Evolutionary conservation across 2,797 vertebrate genomes (phyloP).

Genomic region (Eutrigla gurnardus): DNA sequence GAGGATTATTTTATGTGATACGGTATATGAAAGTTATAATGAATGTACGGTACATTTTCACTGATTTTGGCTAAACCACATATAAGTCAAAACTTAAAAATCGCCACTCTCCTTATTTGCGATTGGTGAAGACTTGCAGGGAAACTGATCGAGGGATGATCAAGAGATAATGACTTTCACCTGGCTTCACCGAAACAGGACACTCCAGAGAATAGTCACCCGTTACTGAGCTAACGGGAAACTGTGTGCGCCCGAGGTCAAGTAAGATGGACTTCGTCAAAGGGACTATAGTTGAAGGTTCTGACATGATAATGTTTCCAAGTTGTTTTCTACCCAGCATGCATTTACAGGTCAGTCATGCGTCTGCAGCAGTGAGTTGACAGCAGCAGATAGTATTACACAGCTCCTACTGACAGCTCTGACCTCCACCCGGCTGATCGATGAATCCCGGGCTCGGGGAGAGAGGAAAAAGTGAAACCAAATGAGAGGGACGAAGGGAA

Average conservation of each 20-base stretch:
- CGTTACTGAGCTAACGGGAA: slow-evolving; percentile 45
- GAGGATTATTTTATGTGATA: background rate
- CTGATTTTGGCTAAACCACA: slow-evolving; percentile 7
- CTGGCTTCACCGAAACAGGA: slow-evolving; percentile 20
- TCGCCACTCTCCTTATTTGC: slow-evolving; percentile 6
- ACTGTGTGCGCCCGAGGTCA: slow-evolving; percentile 41
- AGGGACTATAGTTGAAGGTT: slow-evolving; percentile 40
- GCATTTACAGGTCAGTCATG: slow-evolving; percentile 72
- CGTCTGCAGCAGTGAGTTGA: slow-evolving; percentile 66
- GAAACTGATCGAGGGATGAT: background rate
- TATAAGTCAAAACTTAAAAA: background rate
- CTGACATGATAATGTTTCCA: slow-evolving; percentile 55
- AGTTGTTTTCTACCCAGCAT: slow-evolving; percentile 70
- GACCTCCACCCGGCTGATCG: slow-evolving; percentile 74
- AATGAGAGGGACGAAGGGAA: slow-evolving; percentile 18
- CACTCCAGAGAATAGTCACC: slow-evolving; percentile 14
- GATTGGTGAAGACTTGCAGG: background rate
- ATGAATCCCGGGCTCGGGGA: slow-evolving; percentile 37
- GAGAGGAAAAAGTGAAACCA: slow-evolving; percentile 30
- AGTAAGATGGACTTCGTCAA: slow-evolving; percentile 38
- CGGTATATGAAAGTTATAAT: background rate
- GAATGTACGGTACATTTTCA: background rate
- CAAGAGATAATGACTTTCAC: slow-evolving; percentile 9
- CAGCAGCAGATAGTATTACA: slow-evolving; percentile 80
- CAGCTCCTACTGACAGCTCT: slow-evolving; percentile 71